Evolutionary conservation across 2,797 vertebrate species (phyloP), one percentile per base, ranked within the genome.

Genomic region (Cossypha dichroa): DNA sequence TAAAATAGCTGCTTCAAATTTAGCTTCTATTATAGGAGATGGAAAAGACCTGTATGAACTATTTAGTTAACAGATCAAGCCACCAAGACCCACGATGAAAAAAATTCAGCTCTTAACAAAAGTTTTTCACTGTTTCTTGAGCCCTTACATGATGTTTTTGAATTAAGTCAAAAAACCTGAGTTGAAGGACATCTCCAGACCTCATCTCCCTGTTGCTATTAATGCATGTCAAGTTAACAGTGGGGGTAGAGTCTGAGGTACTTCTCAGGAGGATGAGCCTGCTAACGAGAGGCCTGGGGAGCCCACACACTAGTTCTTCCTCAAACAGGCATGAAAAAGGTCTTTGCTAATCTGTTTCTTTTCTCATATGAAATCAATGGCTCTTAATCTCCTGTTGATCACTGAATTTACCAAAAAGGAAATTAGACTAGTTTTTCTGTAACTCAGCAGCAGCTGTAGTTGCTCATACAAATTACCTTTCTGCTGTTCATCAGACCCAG

Each of bases 1-100:
- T 80, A 83, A 92, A 95, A 92, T 85, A 87, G 48, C 87, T 69
- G 36, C 89, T 89, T 85, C 68, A 79, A 83, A 85, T 80, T 76
- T 40, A 63, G n/a, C 45, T 89, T 56, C 84, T 85, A 15, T 85
- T 79, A 76, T 0, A 74, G 28, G 18, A 89, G 38, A 85, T 17
- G 26, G 72, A 82, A 92, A 74, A 92, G 77, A 85, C 70, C 75
- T 46, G 8, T 74, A 70, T 58, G 34, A 92, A 80, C 52, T 55
- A 68, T 28, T 88, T 66, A 88, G 78, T 95, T 93, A 94, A 84
- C 46, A 86, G 48, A 84, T 59, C 63, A 63, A 81, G 43, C 19
- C 77, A 87, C 48, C 18, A 79, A 85, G 59, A 87, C 34, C 15
- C 49, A 68, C 0, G 2, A 93, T 34, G 38, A 54, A 73, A 88